Evolutionary conservation across 2,113 vertebrate genomes (phyloP).

Genomic region (Pleuronectes platessa): DNA sequence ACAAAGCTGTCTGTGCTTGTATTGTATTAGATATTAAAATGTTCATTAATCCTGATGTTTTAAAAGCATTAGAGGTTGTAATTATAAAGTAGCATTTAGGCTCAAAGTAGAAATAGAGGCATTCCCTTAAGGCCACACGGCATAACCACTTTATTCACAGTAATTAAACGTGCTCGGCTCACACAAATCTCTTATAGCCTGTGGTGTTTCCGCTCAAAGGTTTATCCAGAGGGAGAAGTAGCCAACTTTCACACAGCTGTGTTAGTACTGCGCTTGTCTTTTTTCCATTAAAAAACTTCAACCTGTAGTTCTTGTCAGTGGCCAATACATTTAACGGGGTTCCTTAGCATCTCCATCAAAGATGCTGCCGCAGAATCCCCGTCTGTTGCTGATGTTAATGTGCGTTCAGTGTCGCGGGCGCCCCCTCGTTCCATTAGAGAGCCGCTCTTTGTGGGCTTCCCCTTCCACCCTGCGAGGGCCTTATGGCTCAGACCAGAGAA

Average conservation of each 20-base stretch:
- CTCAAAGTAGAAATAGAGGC: constrained; percentile 34
- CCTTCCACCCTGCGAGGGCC: background rate
- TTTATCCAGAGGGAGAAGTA: constrained; percentile 63
- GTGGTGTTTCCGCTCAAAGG: constrained; percentile 66
- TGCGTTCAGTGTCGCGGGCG: background rate
- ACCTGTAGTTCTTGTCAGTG: background rate
- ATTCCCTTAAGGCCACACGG: constrained; percentile 69
- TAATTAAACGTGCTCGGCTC: constrained; percentile 74
- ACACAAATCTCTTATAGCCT: constrained; percentile 63
- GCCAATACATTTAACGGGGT: background rate
- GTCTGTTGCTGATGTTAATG: constrained; percentile 9
- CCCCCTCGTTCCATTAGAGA: constrained; percentile 2
- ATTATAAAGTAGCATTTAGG: constrained; percentile 62
- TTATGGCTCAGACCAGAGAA: constrained; percentile 64
- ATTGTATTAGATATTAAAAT: constrained; percentile 30
- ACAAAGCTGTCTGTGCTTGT: constrained; percentile 17
- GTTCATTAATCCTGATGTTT: constrained; percentile 42
- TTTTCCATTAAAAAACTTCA: constrained; percentile 11
- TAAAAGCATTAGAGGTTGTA: constrained; percentile 46
- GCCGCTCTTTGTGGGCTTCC: background rate
- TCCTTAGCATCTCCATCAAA: constrained; percentile 10
- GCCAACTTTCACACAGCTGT: constrained; percentile 56
- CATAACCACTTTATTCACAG: constrained; percentile 70
- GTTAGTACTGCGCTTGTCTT: constrained; percentile 36
- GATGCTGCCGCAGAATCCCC: constrained; percentile 5